Conservation (phyloP, 2,888 invertebrate species). For the Epiblema foenella region DNA sequence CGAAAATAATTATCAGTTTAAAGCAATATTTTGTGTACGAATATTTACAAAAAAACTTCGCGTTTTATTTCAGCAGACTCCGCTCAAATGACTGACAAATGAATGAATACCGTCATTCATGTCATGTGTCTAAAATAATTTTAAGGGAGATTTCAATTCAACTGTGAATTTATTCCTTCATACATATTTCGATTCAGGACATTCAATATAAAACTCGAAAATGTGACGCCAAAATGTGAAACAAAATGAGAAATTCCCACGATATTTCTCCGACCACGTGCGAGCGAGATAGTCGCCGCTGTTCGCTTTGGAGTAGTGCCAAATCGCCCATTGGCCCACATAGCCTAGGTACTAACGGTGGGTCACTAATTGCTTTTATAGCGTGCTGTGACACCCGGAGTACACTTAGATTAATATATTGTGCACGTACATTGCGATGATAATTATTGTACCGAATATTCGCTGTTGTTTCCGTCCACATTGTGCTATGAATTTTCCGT, state of each 20-base stretch:
- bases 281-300: conserved; percentile 20
- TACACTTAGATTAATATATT: conserved; percentile 54
- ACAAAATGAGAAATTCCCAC: conserved; percentile 41
- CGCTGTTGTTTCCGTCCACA: conserved; percentile 7
- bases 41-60: background rate
- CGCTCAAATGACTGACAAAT: background rate
- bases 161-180: conserved; percentile 13
- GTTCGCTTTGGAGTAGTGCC: conserved; percentile 55
- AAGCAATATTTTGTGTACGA: background rate
- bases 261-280: conserved; percentile 22
- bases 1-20: too few species aligned
- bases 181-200: conserved; percentile 17
- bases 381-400: conserved; percentile 57
- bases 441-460: conserved; percentile 39
- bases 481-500: conserved; percentile 15
- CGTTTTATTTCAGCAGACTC: background rate
- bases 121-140: conserved; percentile 7
- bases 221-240: conserved; percentile 30
- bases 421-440: conserved; percentile 30
- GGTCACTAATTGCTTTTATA: conserved; percentile 74
- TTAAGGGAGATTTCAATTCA: conserved; percentile 8
- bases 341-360: conserved; percentile 65
- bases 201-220: conserved; percentile 38
- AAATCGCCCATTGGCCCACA: conserved; percentile 64
- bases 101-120: background rate